Conservation (phyloP, 2,797 vertebrate species). For the Rhinoraja longicauda region DNA sequence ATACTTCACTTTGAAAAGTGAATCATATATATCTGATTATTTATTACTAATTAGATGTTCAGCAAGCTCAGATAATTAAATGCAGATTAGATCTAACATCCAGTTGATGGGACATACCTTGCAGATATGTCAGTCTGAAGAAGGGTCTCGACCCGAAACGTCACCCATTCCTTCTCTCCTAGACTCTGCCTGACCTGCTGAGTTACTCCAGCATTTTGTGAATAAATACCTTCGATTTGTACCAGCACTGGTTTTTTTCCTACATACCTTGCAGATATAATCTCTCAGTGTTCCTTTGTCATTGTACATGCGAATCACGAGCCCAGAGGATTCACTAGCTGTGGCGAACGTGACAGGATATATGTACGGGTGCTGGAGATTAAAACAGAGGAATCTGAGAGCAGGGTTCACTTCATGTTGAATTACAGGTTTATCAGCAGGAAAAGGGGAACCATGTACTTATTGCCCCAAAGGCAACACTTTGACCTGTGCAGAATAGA, state of each 20-base stretch:
- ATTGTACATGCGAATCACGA: conserved; percentile 81
- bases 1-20: not conserved
- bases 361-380: conserved; percentile 75
- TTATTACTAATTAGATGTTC: not conserved
- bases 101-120: conserved; percentile 64
- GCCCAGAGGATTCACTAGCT: conserved; percentile 80
- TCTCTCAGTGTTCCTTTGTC: conserved; percentile 90
- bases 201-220: too few relatives aligned
- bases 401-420: not conserved
- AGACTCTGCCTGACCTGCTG: too few relatives aligned
- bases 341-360: conserved; percentile 80
- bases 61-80: too few relatives aligned
- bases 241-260: too few relatives aligned
- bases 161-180: too few relatives aligned
- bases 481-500: not conserved
- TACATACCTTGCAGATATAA: conserved; percentile 88
- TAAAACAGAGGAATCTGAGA: conserved; percentile 45
- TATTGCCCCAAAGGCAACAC: not conserved
- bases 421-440: not conserved
- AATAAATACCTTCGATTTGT: too few relatives aligned
- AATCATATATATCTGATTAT: not conserved
- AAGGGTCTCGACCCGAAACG: too few relatives aligned
- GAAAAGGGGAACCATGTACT: not conserved
- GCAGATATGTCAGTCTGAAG: too few relatives aligned
- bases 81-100: not conserved